phyloP scores from a whole-genome alignment of 2,113 vertebrate genomes.

The Leptodactylus fuscus region DNA sequence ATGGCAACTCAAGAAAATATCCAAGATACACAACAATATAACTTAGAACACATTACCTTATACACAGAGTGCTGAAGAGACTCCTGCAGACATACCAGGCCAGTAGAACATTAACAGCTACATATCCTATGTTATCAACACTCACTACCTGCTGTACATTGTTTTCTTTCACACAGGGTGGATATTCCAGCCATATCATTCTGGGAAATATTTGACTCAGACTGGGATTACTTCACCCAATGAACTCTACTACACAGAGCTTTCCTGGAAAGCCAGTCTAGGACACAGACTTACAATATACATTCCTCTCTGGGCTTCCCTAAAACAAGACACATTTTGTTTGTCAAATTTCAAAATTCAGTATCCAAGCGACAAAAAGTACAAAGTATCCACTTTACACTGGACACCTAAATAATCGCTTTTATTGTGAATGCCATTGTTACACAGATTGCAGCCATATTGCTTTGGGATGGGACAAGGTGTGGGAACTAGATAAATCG shows the following conservation, averaged over 20 bases:
- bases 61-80: slow-evolving; percentile 11
- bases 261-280: slow-evolving; percentile 57
- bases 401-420: background rate
- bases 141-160: slow-evolving; percentile 60
- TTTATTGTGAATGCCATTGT: background rate
- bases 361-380: background rate
- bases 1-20: background rate
- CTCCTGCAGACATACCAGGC: background rate
- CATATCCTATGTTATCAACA: slow-evolving; percentile 51
- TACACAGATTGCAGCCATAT: background rate
- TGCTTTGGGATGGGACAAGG: background rate
- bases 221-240: slow-evolving; percentile 72
- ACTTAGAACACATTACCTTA: slow-evolving; percentile 42
- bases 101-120: slow-evolving; percentile 47
- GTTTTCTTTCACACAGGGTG: slow-evolving; percentile 42
- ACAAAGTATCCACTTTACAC: background rate
- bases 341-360: background rate
- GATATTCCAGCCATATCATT: slow-evolving; percentile 67
- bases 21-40: background rate
- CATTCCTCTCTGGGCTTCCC: background rate
- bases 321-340: background rate
- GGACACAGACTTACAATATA: background rate
- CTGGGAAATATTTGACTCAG: slow-evolving; percentile 68
- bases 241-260: slow-evolving; percentile 63
- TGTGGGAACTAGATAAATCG: background rate